These are phyloP conservation scores for Cavia porcellus DNA, from an alignment of 2,113 vertebrate species.

Conservation along the genomic window DNA sequence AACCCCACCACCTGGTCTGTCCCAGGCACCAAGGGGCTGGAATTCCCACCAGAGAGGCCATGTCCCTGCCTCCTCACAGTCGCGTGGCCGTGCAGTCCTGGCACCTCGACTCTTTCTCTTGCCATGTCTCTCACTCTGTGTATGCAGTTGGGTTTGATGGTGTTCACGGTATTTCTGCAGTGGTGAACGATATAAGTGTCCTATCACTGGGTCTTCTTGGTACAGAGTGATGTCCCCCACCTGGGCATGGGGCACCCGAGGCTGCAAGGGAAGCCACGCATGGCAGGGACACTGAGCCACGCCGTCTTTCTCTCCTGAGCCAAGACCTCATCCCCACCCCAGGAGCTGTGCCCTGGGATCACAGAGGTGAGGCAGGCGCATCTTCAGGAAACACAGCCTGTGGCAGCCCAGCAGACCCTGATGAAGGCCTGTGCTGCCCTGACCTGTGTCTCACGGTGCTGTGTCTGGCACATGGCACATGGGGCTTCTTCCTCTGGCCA, in stretches of 20 bases:
- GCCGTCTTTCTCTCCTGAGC: not conserved
- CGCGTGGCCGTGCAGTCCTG: not conserved
- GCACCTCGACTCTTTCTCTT: not conserved
- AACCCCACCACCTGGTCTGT: not conserved
- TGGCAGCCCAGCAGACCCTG: not conserved
- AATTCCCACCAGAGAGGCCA: not conserved
- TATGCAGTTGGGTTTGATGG: not conserved
- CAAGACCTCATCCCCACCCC: rapidly evolving
- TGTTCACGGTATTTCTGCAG: not conserved
- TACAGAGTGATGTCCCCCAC: not conserved
- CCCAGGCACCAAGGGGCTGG: not conserved
- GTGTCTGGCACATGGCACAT: not conserved
- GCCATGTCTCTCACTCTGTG: too few species aligned
- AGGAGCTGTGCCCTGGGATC: not conserved
- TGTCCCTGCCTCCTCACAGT: too few species aligned
- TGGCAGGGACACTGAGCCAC: rapidly evolving
- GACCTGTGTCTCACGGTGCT: not conserved
- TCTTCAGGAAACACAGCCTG: not conserved
- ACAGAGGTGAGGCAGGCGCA: not conserved
- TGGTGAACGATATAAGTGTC: too few species aligned
- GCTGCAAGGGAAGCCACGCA: rapidly evolving
- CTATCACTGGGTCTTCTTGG: not conserved
- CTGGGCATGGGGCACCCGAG: not conserved
- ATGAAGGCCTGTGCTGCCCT: not conserved
- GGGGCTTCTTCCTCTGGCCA: not conserved